Conservation (phyloP, 2,797 vertebrate genomes). For the Manis crassicaudata region DNA sequence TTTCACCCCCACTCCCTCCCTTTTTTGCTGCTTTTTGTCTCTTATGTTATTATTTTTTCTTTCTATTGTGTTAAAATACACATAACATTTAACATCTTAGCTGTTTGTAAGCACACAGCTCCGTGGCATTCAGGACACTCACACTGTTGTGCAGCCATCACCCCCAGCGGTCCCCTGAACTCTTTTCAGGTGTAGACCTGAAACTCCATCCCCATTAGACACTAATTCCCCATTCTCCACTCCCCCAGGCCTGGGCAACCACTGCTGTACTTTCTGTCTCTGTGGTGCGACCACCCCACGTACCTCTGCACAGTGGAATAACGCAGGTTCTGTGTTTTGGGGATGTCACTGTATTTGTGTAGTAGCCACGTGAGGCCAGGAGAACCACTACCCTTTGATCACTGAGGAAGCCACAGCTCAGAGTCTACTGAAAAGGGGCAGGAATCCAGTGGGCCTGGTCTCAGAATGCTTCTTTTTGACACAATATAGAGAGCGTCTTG, state of each 20-base stretch:
- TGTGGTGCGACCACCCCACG: no score
- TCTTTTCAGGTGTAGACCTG: background rate
- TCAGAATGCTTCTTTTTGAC: background rate
- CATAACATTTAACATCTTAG: background rate
- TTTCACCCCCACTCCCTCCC: no score
- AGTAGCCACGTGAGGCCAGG: accelerated
- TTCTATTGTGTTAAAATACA: background rate
- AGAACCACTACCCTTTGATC: background rate
- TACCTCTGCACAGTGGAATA: background rate
- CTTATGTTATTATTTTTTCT: background rate
- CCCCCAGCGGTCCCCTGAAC: background rate
- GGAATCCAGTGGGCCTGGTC: background rate
- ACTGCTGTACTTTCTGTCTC: background rate
- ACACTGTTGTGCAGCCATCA: background rate
- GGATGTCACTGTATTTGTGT: background rate
- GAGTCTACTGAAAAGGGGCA: no score
- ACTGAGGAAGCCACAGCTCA: background rate
- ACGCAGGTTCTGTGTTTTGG: background rate
- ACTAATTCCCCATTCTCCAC: background rate
- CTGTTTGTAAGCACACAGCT: background rate
- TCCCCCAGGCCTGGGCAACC: background rate
- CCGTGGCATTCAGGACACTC: background rate
- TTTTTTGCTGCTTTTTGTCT: background rate
- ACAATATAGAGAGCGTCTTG: background rate
- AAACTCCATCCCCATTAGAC: background rate